Evolutionary conservation across 2,113 vertebrate genomes (phyloP).

Genomic region (Gavia stellata): DNA sequence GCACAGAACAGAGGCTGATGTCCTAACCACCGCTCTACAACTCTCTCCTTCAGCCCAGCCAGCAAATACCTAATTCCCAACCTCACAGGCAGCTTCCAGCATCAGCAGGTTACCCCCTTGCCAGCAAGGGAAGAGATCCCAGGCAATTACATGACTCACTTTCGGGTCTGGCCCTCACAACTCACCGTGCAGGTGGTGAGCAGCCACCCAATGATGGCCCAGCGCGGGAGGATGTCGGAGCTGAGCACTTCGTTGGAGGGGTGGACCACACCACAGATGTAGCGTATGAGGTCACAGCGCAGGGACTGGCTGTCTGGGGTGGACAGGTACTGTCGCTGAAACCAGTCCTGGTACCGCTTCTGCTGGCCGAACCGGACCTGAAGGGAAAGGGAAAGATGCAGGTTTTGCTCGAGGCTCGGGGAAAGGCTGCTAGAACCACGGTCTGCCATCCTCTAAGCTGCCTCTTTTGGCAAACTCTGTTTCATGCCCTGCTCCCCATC

Average conservation of each 20-base stretch:
- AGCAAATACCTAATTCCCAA: neutral
- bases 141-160: rapidly evolving
- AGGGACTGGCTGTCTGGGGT: conserved; percentile 93
- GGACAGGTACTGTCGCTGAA: conserved; percentile 93
- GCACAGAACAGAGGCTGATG: neutral
- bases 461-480: neutral
- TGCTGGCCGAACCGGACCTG: conserved; percentile 96
- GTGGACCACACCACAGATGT: conserved; percentile 96
- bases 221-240: conserved; percentile 95
- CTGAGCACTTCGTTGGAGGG: conserved; percentile 96
- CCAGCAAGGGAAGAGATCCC: no score
- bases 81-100: neutral
- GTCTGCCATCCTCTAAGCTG: neutral
- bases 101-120: neutral
- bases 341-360: conserved; percentile 98
- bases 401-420: neutral
- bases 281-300: conserved; percentile 94
- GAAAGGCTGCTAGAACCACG: no score
- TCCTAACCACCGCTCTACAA: neutral
- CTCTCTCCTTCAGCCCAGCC: neutral
- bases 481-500: neutral
- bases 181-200: conserved; percentile 94
- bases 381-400: rapidly evolving
- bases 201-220: conserved; percentile 98
- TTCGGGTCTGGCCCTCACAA: rapidly evolving